These are phyloP conservation scores for Danionella dracula DNA, from an alignment of 2,797 vertebrate genomes.

Conservation along the genomic window DNA sequence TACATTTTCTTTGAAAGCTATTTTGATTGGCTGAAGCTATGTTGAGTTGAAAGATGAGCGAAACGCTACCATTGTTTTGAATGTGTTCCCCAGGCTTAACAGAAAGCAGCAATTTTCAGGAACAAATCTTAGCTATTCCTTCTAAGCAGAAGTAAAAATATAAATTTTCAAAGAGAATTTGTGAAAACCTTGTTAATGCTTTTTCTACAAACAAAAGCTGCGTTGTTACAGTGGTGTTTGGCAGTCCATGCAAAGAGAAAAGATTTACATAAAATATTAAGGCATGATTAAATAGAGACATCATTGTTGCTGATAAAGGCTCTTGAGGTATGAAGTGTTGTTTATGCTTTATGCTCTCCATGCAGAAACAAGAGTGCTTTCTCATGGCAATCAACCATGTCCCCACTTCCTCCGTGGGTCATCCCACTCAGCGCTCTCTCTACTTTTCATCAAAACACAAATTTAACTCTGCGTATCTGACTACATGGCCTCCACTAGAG, in stretches of 20 bases:
- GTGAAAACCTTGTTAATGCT: background rate
- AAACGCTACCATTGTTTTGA: too few species aligned
- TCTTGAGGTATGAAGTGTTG: constrained; percentile 46
- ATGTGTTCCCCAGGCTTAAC: too few species aligned
- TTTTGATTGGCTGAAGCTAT: too few species aligned
- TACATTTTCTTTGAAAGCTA: too few species aligned
- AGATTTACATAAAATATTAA: constrained; percentile 52
- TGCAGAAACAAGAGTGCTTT: constrained; percentile 52
- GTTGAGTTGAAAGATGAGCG: too few species aligned
- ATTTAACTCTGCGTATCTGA: constrained; percentile 17
- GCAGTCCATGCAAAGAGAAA: background rate
- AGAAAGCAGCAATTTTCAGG: too few species aligned
- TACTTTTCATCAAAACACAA: constrained; percentile 17
- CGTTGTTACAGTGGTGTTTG: background rate
- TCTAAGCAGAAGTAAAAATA: too few species aligned
- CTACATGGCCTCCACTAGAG: background rate
- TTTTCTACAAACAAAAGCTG: background rate
- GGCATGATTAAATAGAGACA: constrained; percentile 56
- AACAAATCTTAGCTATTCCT: too few species aligned
- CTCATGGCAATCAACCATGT: constrained; percentile 56
- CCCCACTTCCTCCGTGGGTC: constrained; percentile 30
- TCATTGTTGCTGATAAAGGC: constrained; percentile 47
- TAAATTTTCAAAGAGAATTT: background rate
- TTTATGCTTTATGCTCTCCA: constrained; percentile 18
- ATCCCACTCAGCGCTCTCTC: constrained; percentile 16